Base-by-base conservation (phyloP, 2,888 invertebrate genomes). In the Seladonia tumulorum region DNA sequence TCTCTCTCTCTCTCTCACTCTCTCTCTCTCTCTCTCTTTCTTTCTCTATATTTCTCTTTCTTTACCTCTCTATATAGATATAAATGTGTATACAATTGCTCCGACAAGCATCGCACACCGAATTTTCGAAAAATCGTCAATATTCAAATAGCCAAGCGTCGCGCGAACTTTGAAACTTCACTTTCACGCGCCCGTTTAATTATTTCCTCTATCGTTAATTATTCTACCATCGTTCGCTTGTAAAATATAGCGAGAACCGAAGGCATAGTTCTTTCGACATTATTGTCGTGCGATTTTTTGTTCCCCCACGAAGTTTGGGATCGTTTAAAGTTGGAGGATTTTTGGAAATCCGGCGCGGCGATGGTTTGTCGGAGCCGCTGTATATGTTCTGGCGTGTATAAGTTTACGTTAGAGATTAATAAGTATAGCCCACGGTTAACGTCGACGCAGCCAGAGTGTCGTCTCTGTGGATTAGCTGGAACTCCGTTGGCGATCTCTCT, bases 391-490 rank as follows among this genome's bases (percentile, higher is more conserved):
- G 60, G 25, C 60, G 60, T 60, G 22, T 53, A 35, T 53, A 53
- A 53, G 53, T 53, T 60, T 60, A 60, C 25, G 60, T 60, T 60
- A 60, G 25, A 60, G 60, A 60, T 60, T 60, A 60, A 60, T 25
- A 60, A 60, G 25, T 72, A 66, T 66, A 70, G 70, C 68, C 68
- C 35, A 71, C 39, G 42, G 75, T 85, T 76, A 68, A 73, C 60
- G 57, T 72, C 18, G 72, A 79, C 47, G 76, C 68, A 74, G 76
- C 76, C 35, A 78, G 18, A 35, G 72, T 39, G 5, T 18, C 29
- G 5, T 57, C 39, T 77, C n/a, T 49, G 73, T 47, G 79, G 39
- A 85, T 25, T 83, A 57, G 83, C 83, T 85, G 79, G 57, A 66
- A 72, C 83, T 83, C 66, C 60, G 82, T 74, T 82, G 39, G 73